phyloP scores from a whole-genome alignment of 2,797 vertebrate genomes.

The Hoplostethus mediterraneus region DNA sequence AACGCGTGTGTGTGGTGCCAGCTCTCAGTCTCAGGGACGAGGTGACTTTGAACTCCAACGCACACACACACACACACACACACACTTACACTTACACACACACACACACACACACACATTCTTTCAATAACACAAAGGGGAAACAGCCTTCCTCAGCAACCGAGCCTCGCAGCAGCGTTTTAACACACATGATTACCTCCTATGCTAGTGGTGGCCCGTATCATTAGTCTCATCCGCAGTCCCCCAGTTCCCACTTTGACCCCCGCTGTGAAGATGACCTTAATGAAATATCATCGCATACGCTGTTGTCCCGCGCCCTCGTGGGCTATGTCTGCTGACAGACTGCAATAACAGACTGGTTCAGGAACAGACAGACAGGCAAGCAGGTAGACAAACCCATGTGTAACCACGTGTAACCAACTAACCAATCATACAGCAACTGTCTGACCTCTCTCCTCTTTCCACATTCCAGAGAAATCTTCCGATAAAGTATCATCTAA shows the following conservation, averaged over 20 bases:
- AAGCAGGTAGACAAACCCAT: neutral
- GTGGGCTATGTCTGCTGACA: constrained; percentile 4
- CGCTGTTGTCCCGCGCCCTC: constrained; percentile 29
- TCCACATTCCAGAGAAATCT: constrained; percentile 15
- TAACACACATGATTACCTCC: constrained; percentile 70
- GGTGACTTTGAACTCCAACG: constrained; percentile 82
- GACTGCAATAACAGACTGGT: constrained; percentile 1
- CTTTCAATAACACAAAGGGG: constrained; percentile 67
- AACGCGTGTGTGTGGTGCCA: constrained; percentile 52
- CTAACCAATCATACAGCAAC: neutral
- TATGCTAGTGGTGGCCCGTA: constrained; percentile 36
- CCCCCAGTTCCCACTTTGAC: constrained; percentile 40
- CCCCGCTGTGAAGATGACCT: constrained; percentile 51
- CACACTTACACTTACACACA: neutral
- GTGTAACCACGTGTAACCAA: constrained; percentile 1
- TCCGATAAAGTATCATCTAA: neutral
- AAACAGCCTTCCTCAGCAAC: constrained; percentile 47
- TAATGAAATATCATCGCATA: constrained; percentile 53
- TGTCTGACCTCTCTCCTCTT: neutral
- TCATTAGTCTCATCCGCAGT: constrained; percentile 64
- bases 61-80: constrained; percentile 30
- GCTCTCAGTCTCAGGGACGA: constrained; percentile 75
- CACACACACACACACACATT: constrained; percentile 25
- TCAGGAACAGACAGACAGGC: constrained; percentile 16
- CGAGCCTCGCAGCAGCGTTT: constrained; percentile 55